Evolutionary conservation across 1,140 invertebrate genomes (phyloP).

Genomic region (Dermatophagoides farinae): DNA sequence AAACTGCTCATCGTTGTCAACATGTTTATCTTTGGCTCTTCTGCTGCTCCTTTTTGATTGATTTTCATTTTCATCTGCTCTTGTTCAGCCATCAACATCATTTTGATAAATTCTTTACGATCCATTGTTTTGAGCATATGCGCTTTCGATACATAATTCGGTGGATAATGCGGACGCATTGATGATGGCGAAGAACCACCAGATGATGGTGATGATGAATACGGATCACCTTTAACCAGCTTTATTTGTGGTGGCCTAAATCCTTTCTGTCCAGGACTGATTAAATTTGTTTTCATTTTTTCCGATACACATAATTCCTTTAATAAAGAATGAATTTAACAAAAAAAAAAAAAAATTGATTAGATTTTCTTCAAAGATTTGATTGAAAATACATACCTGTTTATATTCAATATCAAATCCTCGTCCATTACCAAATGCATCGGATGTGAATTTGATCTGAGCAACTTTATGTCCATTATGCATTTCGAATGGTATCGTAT

Average conservation of each 20-base stretch:
- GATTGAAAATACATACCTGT: constrained; percentile 13
- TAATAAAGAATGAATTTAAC: not conserved
- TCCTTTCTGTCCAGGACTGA: not conserved
- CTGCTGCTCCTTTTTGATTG: not conserved
- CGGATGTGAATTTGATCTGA: constrained; percentile 15
- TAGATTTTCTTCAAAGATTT: not conserved
- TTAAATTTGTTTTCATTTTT: not conserved
- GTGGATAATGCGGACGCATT: constrained; percentile 15
- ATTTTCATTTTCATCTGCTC: constrained; percentile 2
- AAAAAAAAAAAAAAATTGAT: not conserved
- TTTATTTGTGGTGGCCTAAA: not conserved
- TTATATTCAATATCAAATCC: constrained; percentile 17
- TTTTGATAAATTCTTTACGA: not conserved
- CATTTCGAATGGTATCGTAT: constrained; percentile 11
- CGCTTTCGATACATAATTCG: constrained; percentile 15
- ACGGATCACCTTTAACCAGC: not conserved
- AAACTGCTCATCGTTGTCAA: not conserved
- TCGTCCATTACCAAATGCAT: constrained; percentile 10
- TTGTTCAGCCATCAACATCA: not conserved
- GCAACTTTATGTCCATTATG: constrained; percentile 1
- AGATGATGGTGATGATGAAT: not conserved
- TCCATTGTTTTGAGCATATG: constrained; percentile 8
- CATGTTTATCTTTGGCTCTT: not conserved
- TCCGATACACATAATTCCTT: not conserved
- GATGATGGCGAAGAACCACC: not conserved